Evolutionary conservation across 37 sponge, comb jelly and placozoan genomes (phyloP), one percentile per base, ranked within the genome.

Genomic region (Mnemiopsis leidyi): DNA sequence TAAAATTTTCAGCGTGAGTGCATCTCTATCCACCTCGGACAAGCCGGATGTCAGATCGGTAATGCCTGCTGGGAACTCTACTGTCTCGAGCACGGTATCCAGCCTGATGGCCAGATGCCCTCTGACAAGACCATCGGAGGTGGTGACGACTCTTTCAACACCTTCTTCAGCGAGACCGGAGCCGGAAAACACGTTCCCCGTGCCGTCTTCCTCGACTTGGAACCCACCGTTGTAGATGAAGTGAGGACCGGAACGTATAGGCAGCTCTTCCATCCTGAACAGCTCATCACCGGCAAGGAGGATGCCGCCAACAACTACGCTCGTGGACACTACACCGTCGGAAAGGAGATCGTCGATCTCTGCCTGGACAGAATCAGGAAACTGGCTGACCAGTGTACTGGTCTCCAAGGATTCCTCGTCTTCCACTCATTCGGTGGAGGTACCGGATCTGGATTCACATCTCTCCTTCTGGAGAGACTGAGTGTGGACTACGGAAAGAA

Each of bases 271-370:
- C 98, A 97, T 68, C 98, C 98, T 21, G 98, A 98, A 39, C 98
- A 97, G 85, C 96, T 98, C 92, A 96, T 98, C 76, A 95, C 96
- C 40, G 98, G 97, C 38, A 98, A 98, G 71, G 79, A 97, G 94
- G 98, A 97, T 94, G 98, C 98, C 16, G 98, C 98, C 69, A 98
- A 98, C 94, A 98, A 98, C 95, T 98, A 97, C 93, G 97, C 98
- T 92, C 98, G 98, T 69, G 98, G 98, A 0, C 96, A 97, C 94
- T 98, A 98, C 95, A 98, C 97, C 33, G 95, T 98, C 68, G 98
- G 98, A 13, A 98, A 96, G 71, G 95, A 95, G 23, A 61, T 94
- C 61, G 92, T 96, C n/a, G 97, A 96, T 69, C 36, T 92, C 23
- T 96, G 95, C 16, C 93, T 96, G 35, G 98, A 98, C 93, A 73